Evolutionary conservation across 2,113 vertebrate genomes (phyloP), one percentile per base, ranked within the genome.

Genomic region (Copsychus sechellarum): DNA sequence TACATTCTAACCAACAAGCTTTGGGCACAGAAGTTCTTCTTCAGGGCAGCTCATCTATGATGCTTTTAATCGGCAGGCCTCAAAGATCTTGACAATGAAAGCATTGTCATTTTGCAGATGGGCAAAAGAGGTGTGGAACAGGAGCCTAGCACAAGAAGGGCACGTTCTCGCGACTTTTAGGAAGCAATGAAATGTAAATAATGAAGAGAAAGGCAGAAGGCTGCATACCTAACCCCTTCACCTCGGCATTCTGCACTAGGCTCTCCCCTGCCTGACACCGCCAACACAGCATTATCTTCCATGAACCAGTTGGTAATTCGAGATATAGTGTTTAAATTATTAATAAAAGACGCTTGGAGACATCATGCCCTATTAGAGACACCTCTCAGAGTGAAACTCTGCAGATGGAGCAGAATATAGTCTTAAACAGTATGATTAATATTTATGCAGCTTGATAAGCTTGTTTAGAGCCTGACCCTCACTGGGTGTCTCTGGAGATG

Each of bases 321-420:
- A 97, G 90, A 95, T 72, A 93, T 50, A 95, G 65, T 36, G 14
- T 93, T 97, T 98, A 81, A 97, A 97, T 97, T 97, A 97, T 97
- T 97, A 97, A 97, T 96, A 97, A 95, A 97, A 92, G 92, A 78
- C 3, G 6, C 94, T 96, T 96, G 85, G 92, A 97, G 95, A 88
- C 94, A 90, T 94, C 84, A 80, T 87, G 90, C 90, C 43, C 67
- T 94, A 60, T 96, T 96, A 95, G 92, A 96, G 95, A 97, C 93
- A 93, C 48, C 50, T 93, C 91, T 95, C 88, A 90, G 42, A 78
- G 81, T 76, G 86, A 92, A 97, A 93, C 62, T 88, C 92, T 97
- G 94, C 92, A 88, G 73, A 72, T 71, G 88, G 96, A 92, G 86
- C 88, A 96, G 93, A 89, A 80, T 91, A 93, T 58, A 61, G 16